Percentiles rank a stretch among this genome's conserved stretches.
Evolutionary conservation across 2,888 invertebrate species (phyloP).

Genomic region (Stratiomys singularior): DNA sequence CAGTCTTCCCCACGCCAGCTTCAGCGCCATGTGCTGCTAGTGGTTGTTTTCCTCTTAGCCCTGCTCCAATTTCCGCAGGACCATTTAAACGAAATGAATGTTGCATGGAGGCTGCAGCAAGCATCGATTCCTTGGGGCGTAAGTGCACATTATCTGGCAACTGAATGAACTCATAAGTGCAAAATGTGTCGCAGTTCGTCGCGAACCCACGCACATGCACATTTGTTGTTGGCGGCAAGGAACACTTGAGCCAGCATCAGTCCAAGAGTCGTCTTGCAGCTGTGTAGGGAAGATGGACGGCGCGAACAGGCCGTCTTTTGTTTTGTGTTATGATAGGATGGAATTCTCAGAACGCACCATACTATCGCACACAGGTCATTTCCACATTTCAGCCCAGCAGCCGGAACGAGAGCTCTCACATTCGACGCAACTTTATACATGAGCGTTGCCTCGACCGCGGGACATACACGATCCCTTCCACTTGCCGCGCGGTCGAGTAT

Average conservation of each 20-base stretch:
- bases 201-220: not conserved
- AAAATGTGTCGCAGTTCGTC: not conserved
- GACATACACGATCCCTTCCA: not conserved
- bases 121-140: too few relatives aligned
- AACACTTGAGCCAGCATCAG: not conserved
- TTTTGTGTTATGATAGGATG: not conserved
- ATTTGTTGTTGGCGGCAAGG: not conserved
- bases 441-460: not conserved
- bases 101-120: too few relatives aligned
- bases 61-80: too few relatives aligned
- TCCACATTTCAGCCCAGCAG: not conserved
- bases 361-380: constrained; percentile 2
- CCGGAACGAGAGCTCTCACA: not conserved
- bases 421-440: not conserved
- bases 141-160: too few relatives aligned
- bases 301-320: not conserved
- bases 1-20: too few relatives aligned
- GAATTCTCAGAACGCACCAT: not conserved
- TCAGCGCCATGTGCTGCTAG: too few relatives aligned
- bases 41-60: too few relatives aligned
- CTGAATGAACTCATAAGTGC: too few relatives aligned
- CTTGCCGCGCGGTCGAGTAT: not conserved
- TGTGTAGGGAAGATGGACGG: not conserved
- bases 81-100: too few relatives aligned
- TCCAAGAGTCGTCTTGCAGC: not conserved